phyloP scores from a whole-genome alignment of 2,797 vertebrate genomes.

The Tapirus indicus region DNA sequence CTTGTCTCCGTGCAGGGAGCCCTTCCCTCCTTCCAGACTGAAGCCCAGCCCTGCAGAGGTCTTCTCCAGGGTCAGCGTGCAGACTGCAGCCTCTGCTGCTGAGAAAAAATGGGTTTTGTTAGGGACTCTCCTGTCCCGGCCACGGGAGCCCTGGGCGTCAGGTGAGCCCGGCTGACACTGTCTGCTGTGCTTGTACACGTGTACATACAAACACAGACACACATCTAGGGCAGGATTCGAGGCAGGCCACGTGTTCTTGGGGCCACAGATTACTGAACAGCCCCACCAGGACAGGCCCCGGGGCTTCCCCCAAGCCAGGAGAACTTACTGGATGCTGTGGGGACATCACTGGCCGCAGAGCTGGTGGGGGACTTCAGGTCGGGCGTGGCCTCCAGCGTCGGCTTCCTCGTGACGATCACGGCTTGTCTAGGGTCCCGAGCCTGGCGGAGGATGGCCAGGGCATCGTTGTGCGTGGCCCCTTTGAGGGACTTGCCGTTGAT shows the following conservation, averaged over 20 bases:
- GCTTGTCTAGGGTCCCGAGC: constrained; percentile 92
- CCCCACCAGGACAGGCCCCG: neutral
- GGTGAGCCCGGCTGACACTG: rapidly evolving
- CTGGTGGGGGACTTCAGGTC: constrained; percentile 24
- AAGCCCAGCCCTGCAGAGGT: constrained; percentile 94
- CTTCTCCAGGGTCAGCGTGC: constrained; percentile 92
- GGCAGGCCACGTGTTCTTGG: neutral
- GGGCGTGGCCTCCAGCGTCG: constrained; percentile 73
- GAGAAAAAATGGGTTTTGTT: constrained; percentile 46
- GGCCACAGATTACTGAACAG: neutral
- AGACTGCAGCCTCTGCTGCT: constrained; percentile 87
- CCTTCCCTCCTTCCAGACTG: constrained; percentile 96
- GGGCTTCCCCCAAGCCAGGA: rapidly evolving
- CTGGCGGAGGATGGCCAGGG: constrained; percentile 92
- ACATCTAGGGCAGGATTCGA: rapidly evolving
- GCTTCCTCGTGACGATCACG: constrained; percentile 94
- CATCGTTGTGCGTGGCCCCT: constrained; percentile 91
- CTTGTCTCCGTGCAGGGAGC: constrained; percentile 95
- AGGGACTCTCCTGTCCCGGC: neutral
- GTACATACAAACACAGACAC: rapidly evolving
- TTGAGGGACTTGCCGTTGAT: constrained; percentile 96
- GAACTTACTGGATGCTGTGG: constrained; percentile 82
- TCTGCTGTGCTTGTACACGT: rapidly evolving
- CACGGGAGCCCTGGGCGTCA: too few relatives aligned
- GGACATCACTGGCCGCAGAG: constrained; percentile 74